These are phyloP conservation scores for Pongo abelii DNA, from an alignment of 2,113 vertebrate species.

Conservation along the genomic window DNA sequence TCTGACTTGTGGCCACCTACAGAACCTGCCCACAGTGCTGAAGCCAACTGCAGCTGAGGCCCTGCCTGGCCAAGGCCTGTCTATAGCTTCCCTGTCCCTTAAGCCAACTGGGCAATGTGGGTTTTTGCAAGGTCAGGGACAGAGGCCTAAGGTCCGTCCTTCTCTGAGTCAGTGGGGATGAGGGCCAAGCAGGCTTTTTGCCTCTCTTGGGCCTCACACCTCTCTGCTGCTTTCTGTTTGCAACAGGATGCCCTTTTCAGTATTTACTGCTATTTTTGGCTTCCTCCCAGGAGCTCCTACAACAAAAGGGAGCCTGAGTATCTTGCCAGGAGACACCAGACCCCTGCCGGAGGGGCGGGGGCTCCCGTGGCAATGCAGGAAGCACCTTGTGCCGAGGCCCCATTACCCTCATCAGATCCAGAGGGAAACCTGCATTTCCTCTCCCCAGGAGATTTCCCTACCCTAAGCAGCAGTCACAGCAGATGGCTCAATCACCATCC, in stretches of 20 bases:
- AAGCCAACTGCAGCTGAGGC: not conserved
- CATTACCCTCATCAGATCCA: not conserved
- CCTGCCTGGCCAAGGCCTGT: not conserved
- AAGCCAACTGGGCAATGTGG: not conserved
- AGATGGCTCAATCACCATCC: fast-evolving
- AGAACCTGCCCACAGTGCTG: not conserved
- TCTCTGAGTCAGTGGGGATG: not conserved
- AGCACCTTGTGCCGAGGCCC: slow-evolving; percentile 19
- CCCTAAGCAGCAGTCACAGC: fast-evolving
- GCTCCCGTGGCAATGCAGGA: not conserved
- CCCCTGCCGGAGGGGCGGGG: not conserved
- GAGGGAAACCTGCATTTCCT: not conserved
- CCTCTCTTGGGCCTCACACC: not conserved
- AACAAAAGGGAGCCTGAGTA: slow-evolving; percentile 9
- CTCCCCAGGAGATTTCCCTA: not conserved
- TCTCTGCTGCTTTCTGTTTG: not conserved
- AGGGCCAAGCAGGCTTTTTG: not conserved
- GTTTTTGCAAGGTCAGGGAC: not conserved
- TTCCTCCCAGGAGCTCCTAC: not conserved
- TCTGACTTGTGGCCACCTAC: not conserved
- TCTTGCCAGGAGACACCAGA: not conserved
- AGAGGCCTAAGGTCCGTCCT: not conserved
- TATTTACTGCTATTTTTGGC: not conserved
- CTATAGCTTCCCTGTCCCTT: not conserved
- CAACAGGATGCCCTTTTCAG: not conserved